Base-by-base conservation (phyloP, 23 tunicate species). In the Halocynthia roretzi region DNA sequence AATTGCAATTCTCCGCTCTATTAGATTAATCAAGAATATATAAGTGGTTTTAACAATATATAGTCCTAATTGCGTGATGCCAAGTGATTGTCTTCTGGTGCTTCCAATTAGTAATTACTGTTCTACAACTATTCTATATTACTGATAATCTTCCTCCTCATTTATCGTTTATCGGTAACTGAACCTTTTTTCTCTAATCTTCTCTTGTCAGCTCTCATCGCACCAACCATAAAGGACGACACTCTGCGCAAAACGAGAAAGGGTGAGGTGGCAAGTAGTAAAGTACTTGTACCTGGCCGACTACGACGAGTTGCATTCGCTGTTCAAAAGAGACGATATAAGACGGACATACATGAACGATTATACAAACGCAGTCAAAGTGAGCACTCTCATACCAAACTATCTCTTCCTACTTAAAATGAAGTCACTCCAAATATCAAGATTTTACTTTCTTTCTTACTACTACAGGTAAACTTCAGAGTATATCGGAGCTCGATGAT, bases 281-380 rank as follows among this genome's bases (percentile, higher is more conserved):
- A 61, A 54, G 54, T 19, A 62, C 56, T 63, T 69, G 21, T 20
- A 68, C 21, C 80, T 75, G 4, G 54, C 53, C 6, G 5, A 61
- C 18, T 64, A 65, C 51, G 53, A 55, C 67, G 56, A 83, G 18
- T 61, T 83, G 7, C 86, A 80, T 10, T 62, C 54, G 15, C 50
- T 75, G 63, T 75, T 83, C 44, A 75, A 83, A 7, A 75, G 74
- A 53, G 68, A 54, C 48, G 72, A 50, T 8, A 55, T 62, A 52
- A 57, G 86, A 49, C 54, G 22, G 14, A 17, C n/a, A 20, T 23
- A 65, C 67, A 53, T 83, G 44, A 50, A 31, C 0, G 86, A 67
- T 12, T 15, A 53, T 8, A 44, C 81, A 22, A 54, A 55, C 7
- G 64, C 44, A 20, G 86, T 62, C 6, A 50, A 62, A 58, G 17